Conservation (phyloP, 2,797 vertebrate species). For the Notamacropus eugenii region DNA sequence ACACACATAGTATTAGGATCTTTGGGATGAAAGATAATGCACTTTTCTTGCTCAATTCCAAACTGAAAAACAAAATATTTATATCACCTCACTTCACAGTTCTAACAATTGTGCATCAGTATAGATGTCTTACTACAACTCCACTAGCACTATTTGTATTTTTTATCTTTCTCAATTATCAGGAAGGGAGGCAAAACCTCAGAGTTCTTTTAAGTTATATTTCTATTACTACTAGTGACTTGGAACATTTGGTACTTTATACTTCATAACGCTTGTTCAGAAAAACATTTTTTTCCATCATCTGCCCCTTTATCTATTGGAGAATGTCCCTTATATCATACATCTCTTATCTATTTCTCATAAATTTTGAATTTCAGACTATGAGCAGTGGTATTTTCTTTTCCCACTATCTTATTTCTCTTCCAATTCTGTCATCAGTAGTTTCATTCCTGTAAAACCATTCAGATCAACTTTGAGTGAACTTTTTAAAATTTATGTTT, state of each 20-base stretch:
- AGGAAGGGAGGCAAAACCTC: not conserved
- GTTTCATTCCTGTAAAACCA: not conserved
- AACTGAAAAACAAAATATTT: not conserved
- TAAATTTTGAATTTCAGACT: not conserved
- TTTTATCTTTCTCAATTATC: not conserved
- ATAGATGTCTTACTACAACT: not conserved
- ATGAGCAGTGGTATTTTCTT: not conserved
- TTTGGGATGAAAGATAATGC: not conserved
- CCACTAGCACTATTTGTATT: not conserved
- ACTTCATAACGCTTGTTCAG: not conserved
- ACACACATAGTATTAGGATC: not conserved
- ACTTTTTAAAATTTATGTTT: not conserved
- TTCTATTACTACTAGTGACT: not conserved
- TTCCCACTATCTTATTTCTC: not conserved
- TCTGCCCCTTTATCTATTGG: not conserved
- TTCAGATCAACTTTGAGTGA: not conserved
- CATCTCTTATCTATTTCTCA: not conserved
- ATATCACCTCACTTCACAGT: not conserved
- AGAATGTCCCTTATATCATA: not conserved
- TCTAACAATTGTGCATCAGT: not conserved
- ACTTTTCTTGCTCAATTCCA: not conserved
- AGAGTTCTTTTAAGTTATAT: not conserved
- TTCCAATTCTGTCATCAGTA: not conserved
- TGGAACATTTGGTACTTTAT: not conserved
- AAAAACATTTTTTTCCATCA: not conserved